A percentile compares a stretch with the other conserved stretches of the same genome.
Conservation (phyloP, 1,140 invertebrate genomes). For the Tetramorium alpestre region DNA sequence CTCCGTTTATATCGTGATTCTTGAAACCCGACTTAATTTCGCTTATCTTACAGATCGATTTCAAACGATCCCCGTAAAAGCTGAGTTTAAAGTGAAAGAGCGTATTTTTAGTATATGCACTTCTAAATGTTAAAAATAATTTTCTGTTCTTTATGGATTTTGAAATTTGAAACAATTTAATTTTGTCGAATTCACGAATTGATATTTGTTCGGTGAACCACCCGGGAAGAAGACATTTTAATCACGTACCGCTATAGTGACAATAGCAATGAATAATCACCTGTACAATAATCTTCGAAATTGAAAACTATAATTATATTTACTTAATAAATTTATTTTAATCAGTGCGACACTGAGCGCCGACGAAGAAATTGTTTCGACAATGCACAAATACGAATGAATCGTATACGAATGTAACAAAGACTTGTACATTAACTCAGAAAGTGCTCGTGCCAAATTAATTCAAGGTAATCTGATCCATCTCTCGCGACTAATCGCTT, state of each 20-base stretch:
- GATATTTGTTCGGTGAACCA: not conserved
- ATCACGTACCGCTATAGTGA: not conserved
- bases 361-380: not conserved
- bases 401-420: not conserved
- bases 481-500: slow-evolving; percentile 21
- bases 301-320: not conserved
- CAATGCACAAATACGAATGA: not conserved
- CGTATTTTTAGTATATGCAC: too few relatives aligned
- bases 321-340: not conserved
- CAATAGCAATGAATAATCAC: not conserved
- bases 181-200: not conserved
- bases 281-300: not conserved
- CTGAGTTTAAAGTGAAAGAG: not conserved
- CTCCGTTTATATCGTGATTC: not conserved
- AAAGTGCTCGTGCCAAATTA: slow-evolving; percentile 10
- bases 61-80: not conserved
- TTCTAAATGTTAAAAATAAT: not conserved
- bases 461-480: slow-evolving; percentile 38
- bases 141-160: not conserved
- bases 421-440: not conserved
- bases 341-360: not conserved
- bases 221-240: not conserved
- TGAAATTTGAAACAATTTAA: not conserved
- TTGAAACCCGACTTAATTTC: not conserved
- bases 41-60: not conserved